Conservation (phyloP, 2,888 invertebrate genomes). For the Strigamia transsilvanica region DNA sequence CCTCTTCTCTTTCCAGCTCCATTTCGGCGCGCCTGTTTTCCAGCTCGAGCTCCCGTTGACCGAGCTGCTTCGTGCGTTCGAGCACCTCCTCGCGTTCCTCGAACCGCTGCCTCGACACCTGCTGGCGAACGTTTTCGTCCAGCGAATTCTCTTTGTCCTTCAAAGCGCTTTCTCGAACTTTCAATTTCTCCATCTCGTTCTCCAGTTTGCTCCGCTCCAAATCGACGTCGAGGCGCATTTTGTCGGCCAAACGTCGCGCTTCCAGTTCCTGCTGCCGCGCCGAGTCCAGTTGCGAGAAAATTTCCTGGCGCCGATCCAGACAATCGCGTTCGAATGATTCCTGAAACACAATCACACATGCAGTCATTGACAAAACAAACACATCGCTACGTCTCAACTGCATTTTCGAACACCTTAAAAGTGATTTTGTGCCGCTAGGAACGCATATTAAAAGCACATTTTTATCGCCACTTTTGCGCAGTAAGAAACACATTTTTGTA, state of each 20-base stretch:
- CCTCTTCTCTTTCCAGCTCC: not conserved
- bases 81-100: not conserved
- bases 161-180: not conserved
- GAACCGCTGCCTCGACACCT: not conserved
- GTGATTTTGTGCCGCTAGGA: too few species aligned
- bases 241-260: not conserved
- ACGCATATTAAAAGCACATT: too few species aligned
- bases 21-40: not conserved
- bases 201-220: not conserved
- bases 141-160: not conserved
- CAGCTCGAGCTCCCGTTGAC: not conserved
- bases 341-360: not conserved
- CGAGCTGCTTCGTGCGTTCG: not conserved
- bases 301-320: not conserved
- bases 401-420: too few species aligned
- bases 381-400: too few species aligned
- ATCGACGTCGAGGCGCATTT: not conserved
- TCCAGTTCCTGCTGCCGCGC: slow-evolving; percentile 26
- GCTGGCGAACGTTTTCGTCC: not conserved
- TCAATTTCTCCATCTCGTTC: not conserved
- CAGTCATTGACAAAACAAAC: too few species aligned
- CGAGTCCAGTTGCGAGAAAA: slow-evolving; percentile 11
- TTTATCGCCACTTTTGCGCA: too few species aligned
- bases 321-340: not conserved
- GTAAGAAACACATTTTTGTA: too few species aligned